These are phyloP conservation scores for Salminus brasiliensis DNA, from an alignment of 2,113 vertebrate species.

Conservation along the genomic window DNA sequence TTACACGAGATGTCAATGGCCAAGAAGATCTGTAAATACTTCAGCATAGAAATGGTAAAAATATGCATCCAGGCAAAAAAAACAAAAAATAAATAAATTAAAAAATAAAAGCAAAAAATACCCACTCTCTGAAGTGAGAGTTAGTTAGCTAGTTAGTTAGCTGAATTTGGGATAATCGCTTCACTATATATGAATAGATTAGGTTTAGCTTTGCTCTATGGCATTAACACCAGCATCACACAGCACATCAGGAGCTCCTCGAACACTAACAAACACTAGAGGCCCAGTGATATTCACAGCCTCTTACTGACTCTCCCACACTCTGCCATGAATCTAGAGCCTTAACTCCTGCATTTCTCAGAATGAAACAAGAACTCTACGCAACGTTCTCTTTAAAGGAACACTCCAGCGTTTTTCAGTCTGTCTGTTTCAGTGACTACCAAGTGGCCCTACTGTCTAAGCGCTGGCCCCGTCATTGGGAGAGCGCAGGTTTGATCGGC, in stretches of 20 bases:
- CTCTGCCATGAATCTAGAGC: conserved; percentile 23
- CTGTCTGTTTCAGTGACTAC: too few relatives aligned
- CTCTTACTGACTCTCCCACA: neutral
- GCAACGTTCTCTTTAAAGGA: conserved; percentile 4
- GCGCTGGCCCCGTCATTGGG: too few relatives aligned
- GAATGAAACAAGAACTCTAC: neutral
- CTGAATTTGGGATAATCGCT: neutral
- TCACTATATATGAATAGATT: neutral
- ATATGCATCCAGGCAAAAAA: conserved; percentile 22
- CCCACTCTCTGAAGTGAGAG: neutral
- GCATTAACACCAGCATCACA: conserved; percentile 43
- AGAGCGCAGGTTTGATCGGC: too few relatives aligned
- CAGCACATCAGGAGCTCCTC: conserved; percentile 1
- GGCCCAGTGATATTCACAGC: neutral
- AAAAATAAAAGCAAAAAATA: too few relatives aligned
- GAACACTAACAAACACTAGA: neutral
- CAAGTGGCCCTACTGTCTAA: too few relatives aligned
- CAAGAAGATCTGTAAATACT: conserved; percentile 26
- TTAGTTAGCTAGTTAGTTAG: neutral
- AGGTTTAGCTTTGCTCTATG: neutral
- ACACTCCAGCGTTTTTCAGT: too few relatives aligned
- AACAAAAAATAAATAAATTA: neutral
- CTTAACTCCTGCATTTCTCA: conserved; percentile 23
- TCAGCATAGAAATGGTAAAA: neutral
- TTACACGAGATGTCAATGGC: conserved; percentile 36